A percentile compares a stretch with the other conserved stretches of the same genome.
phyloP scores from a whole-genome alignment of 2,797 vertebrate genomes.

The Gallinago nigripennis region DNA sequence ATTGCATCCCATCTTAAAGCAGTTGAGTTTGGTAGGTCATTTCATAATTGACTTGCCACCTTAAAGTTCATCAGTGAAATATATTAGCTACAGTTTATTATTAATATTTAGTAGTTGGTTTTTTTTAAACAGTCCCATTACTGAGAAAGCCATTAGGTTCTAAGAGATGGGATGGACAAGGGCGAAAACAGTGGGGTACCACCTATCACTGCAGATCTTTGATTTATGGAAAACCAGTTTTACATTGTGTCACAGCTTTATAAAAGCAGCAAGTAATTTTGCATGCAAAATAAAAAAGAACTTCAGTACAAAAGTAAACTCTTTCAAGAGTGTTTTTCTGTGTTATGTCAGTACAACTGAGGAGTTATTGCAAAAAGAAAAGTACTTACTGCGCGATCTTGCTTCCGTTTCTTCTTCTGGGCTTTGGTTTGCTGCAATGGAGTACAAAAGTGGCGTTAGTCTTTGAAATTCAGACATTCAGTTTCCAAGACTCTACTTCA shows the following conservation, averaged over 20 bases:
- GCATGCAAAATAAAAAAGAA: neutral
- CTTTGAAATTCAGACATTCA: neutral
- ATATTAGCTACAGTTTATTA: neutral
- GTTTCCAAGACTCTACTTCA: neutral
- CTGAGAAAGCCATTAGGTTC: neutral
- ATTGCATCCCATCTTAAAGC: neutral
- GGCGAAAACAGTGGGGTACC: neutral
- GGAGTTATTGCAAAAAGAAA: neutral
- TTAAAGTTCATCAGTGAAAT: neutral
- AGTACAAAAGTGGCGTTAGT: neutral
- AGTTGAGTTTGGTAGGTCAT: neutral
- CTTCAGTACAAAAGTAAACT: neutral
- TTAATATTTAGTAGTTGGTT: neutral
- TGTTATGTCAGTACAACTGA: neutral
- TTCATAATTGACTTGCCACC: neutral
- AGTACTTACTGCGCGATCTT: slow-evolving; percentile 89
- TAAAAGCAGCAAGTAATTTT: neutral
- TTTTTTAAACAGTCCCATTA: neutral
- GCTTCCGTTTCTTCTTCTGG: slow-evolving; percentile 94
- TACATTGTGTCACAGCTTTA: neutral
- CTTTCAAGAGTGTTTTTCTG: neutral
- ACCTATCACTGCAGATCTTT: neutral
- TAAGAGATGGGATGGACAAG: neutral
- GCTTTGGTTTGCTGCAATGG: slow-evolving; percentile 85
- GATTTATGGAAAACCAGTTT: neutral